A percentile compares a stretch with the other conserved stretches of the same genome.
phyloP scores from a whole-genome alignment of 1,140 invertebrate species.

The Adoxophyes honmai region DNA sequence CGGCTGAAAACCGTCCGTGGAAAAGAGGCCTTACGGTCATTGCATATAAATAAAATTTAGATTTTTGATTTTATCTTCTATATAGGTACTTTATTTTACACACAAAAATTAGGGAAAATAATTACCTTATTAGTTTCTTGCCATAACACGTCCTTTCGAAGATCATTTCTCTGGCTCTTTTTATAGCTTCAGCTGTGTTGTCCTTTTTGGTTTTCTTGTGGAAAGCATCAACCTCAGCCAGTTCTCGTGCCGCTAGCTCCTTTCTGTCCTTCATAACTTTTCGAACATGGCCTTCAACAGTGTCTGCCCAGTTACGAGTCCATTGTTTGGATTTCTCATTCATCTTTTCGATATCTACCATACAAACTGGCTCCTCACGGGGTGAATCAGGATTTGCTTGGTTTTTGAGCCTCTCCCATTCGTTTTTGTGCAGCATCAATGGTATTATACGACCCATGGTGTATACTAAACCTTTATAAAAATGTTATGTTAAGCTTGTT shows the following conservation, averaged over 20 bases:
- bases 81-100: no score
- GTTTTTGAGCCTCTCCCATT: constrained; percentile 43
- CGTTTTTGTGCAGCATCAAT: constrained; percentile 35
- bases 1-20: no score
- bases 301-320: constrained; percentile 47
- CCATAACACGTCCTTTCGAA: constrained; percentile 49
- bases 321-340: constrained; percentile 46
- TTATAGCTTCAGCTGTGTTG: constrained; percentile 23
- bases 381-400: constrained; percentile 21
- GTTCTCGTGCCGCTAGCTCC: constrained; percentile 29
- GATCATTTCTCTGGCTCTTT: constrained; percentile 33
- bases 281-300: constrained; percentile 33
- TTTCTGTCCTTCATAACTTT: constrained; percentile 31
- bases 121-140: constrained; percentile 37
- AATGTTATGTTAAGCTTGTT: neutral
- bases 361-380: constrained; percentile 17
- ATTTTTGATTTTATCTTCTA: no score
- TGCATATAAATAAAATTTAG: no score
- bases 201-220: constrained; percentile 23
- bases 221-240: constrained; percentile 28
- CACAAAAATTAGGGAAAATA: neutral
- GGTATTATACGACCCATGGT: constrained; percentile 19
- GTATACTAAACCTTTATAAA: neutral
- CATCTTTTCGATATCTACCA: constrained; percentile 35
- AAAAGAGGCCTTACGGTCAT: no score